These are phyloP conservation scores for Chromobotia macracanthus DNA, from an alignment of 2,797 vertebrate species.

Conservation along the genomic window DNA sequence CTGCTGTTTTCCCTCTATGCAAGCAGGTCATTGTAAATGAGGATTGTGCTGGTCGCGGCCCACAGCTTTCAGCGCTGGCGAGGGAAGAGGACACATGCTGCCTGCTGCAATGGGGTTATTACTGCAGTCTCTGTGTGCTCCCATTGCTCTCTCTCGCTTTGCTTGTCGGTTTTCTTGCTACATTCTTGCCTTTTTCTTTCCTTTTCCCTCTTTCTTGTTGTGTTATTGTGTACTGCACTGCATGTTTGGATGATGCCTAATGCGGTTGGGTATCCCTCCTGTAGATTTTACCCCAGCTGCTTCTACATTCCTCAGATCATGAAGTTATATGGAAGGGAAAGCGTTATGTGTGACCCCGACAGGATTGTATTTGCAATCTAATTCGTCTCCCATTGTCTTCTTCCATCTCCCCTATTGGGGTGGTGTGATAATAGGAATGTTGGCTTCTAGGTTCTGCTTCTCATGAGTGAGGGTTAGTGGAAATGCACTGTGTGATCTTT, in stretches of 20 bases:
- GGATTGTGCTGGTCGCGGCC: slow-evolving; percentile 29
- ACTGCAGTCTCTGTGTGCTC: slow-evolving; percentile 30
- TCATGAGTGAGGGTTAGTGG: slow-evolving; percentile 4
- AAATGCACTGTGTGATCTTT: not conserved
- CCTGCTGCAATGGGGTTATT: slow-evolving; percentile 43
- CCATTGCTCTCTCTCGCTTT: slow-evolving; percentile 7
- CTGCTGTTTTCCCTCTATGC: slow-evolving; percentile 35
- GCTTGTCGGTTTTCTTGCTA: not conserved
- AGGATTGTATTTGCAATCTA: slow-evolving; percentile 54
- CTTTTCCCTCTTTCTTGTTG: not conserved
- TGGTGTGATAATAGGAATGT: slow-evolving; percentile 35
- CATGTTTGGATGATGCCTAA: slow-evolving; percentile 31
- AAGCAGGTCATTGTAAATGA: slow-evolving; percentile 46
- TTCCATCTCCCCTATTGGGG: slow-evolving; percentile 30
- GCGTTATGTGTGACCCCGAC: slow-evolving; percentile 31
- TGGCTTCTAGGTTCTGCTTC: slow-evolving; percentile 10
- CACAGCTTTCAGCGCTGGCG: slow-evolving; percentile 20
- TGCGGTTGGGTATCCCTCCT: slow-evolving; percentile 30
- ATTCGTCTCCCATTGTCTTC: slow-evolving; percentile 40
- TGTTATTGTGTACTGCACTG: slow-evolving; percentile 4
- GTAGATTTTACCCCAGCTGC: slow-evolving; percentile 27
- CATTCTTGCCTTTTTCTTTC: not conserved
- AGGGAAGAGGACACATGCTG: slow-evolving; percentile 43
- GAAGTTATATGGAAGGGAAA: slow-evolving; percentile 36
- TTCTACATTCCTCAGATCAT: slow-evolving; percentile 29